phyloP scores from a whole-genome alignment of 2,888 invertebrate species.

The Melolontha melolontha region DNA sequence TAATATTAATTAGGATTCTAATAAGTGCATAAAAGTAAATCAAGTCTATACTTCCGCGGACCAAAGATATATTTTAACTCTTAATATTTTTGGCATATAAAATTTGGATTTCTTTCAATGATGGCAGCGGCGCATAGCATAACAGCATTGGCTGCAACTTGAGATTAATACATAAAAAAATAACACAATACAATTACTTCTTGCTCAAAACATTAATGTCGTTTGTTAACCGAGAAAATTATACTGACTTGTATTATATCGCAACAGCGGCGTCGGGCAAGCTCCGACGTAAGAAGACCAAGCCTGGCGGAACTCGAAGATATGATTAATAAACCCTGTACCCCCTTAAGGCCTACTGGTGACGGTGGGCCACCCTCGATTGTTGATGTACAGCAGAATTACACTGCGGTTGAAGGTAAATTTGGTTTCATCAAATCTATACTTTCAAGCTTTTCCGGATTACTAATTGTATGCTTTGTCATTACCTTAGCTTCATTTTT shows the following conservation, averaged over 20 bases:
- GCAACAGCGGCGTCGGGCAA: conserved; percentile 78
- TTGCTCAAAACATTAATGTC: conserved; percentile 12
- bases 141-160: conserved; percentile 38
- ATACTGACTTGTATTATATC: conserved; percentile 31
- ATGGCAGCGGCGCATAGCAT: conserved; percentile 18
- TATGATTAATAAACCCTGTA: conserved; percentile 90
- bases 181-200: conserved; percentile 22
- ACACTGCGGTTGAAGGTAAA: conserved; percentile 95
- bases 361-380: conserved; percentile 89
- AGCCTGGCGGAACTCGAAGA: conserved; percentile 93
- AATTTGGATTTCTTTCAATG: conserved; percentile 22
- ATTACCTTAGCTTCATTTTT: too few species aligned
- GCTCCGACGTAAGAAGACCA: conserved; percentile 89
- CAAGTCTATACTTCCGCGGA: too few species aligned
- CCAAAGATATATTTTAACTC: too few species aligned
- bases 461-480: background rate
- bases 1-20: too few species aligned
- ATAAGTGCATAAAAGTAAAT: too few species aligned
- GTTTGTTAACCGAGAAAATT: background rate
- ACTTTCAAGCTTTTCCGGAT: conserved; percentile 1
- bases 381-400: conserved; percentile 93
- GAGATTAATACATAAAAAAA: conserved; percentile 30
- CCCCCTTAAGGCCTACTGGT: conserved; percentile 85
- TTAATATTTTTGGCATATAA: too few species aligned
- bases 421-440: conserved; percentile 5